Conservation (phyloP, 2,888 invertebrate species). For the Coenonympha glycerion region DNA sequence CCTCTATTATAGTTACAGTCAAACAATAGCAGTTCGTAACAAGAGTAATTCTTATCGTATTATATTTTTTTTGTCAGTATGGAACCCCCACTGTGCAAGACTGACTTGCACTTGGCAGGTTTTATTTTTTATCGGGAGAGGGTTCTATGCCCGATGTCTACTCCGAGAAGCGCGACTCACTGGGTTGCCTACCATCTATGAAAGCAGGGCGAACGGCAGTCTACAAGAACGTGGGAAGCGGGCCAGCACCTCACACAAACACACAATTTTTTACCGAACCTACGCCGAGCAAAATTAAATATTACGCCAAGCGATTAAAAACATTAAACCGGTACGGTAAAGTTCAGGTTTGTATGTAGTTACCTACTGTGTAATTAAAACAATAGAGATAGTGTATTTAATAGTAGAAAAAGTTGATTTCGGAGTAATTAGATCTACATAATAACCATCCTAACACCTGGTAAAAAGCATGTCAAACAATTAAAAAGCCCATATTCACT, state of each 20-base stretch:
- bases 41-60: too few relatives aligned
- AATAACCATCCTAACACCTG: too few relatives aligned
- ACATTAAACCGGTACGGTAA: not conserved
- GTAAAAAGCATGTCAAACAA: too few relatives aligned
- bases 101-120: too few relatives aligned
- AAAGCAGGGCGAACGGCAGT: slow-evolving; percentile 19
- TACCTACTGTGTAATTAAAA: too few relatives aligned
- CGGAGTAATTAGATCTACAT: not conserved
- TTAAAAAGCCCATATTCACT: too few relatives aligned
- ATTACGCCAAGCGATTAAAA: slow-evolving; percentile 1
- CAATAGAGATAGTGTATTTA: not conserved
- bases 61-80: too few relatives aligned
- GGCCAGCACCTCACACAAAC: slow-evolving; percentile 31
- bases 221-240: slow-evolving; percentile 33
- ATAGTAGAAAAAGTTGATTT: not conserved
- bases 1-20: too few relatives aligned
- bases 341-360: slow-evolving; percentile 1
- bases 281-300: slow-evolving; percentile 14
- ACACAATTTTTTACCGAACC: slow-evolving; percentile 12
- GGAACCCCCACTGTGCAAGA: too few relatives aligned
- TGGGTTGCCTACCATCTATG: slow-evolving; percentile 10
- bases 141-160: not conserved
- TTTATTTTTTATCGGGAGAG: not conserved
- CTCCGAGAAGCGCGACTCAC: not conserved
- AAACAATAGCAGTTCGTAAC: too few relatives aligned